Evolutionary conservation across 2,797 vertebrate species (phyloP).

Genomic region (Crenuchus spilurus): DNA sequence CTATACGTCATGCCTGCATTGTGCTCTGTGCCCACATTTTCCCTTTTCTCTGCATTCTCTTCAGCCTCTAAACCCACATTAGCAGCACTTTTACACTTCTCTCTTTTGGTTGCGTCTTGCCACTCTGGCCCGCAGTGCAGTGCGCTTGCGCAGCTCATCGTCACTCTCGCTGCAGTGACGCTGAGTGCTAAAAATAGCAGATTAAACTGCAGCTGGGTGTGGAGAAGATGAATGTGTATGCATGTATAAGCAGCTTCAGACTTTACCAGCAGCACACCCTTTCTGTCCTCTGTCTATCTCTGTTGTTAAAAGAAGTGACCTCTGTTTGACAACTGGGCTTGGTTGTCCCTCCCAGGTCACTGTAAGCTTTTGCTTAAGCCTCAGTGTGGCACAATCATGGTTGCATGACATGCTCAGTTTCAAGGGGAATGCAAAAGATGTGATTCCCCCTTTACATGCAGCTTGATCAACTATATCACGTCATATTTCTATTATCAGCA

Average conservation of each 20-base stretch:
- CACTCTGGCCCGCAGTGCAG: not conserved
- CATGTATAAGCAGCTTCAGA: conserved; percentile 53
- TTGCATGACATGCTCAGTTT: too few species aligned
- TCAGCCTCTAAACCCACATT: too few species aligned
- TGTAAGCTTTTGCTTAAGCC: conserved; percentile 27
- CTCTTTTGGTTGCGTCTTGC: not conserved
- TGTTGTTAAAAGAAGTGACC: conserved; percentile 28
- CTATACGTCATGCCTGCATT: too few species aligned
- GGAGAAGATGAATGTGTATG: conserved; percentile 61
- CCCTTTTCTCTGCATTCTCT: too few species aligned
- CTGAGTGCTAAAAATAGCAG: conserved; percentile 75
- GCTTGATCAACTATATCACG: too few species aligned
- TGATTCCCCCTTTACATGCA: too few species aligned
- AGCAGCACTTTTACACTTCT: not conserved
- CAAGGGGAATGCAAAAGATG: too few species aligned
- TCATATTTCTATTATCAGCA: too few species aligned
- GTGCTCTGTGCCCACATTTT: too few species aligned
- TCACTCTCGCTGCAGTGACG: conserved; percentile 68
- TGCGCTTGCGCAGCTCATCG: conserved; percentile 48
- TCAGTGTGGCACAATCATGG: too few species aligned
- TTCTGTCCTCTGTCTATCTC: conserved; percentile 30
- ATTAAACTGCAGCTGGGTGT: conserved; percentile 66
- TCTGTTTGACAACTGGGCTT: conserved; percentile 25
- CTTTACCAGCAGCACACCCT: conserved; percentile 50
- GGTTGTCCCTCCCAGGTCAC: conserved; percentile 23